A percentile compares a stretch with the other conserved stretches of the same genome.
These are phyloP conservation scores for Parotocinclus haroldoi DNA, from an alignment of 2,797 vertebrate genomes.

Conservation along the genomic window DNA sequence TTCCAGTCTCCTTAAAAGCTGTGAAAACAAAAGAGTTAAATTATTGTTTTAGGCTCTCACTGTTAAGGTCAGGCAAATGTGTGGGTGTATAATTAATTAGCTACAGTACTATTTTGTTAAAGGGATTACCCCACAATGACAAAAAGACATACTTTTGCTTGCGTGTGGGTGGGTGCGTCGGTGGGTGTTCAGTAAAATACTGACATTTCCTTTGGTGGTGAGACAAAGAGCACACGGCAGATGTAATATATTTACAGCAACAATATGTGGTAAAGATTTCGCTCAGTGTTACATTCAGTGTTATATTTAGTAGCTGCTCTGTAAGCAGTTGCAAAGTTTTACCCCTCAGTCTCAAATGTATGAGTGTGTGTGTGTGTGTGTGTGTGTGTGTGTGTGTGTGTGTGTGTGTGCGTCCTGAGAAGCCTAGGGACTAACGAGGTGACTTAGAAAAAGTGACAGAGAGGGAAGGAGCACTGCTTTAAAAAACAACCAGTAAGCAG, in stretches of 20 bases:
- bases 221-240: background rate
- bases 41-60: no score
- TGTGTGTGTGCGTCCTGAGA: constrained; percentile 20
- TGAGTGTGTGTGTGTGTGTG: constrained; percentile 6
- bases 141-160: no score
- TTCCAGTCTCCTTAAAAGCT: no score
- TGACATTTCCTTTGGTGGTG: background rate
- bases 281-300: background rate
- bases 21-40: no score
- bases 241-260: no score
- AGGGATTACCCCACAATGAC: no score
- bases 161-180: background rate
- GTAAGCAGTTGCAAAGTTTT: constrained; percentile 27
- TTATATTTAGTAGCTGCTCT: constrained; percentile 46
- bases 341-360: constrained; percentile 20
- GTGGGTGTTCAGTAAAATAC: background rate
- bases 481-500: constrained; percentile 50
- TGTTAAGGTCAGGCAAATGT: no score
- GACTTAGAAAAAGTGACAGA: constrained; percentile 21
- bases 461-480: constrained; percentile 17
- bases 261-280: no score
- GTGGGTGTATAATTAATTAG: no score
- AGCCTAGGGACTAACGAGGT: constrained; percentile 8
- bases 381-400: constrained; percentile 9
- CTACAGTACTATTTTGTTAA: no score